Evolutionary conservation across 2,888 invertebrate genomes (phyloP).

Genomic region (Papilio protenor): DNA sequence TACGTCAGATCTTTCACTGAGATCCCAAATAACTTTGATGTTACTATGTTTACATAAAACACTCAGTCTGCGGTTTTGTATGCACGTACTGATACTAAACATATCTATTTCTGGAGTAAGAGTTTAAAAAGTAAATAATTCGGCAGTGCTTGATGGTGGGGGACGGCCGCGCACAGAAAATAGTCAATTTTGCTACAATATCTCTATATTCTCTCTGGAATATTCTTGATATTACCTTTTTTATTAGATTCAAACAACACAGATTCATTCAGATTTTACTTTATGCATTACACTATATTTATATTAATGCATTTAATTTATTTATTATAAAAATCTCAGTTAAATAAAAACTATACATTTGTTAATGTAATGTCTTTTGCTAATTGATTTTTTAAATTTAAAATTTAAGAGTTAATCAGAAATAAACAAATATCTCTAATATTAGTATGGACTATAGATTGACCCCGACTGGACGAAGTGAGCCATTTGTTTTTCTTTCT

Average conservation of each 20-base stretch:
- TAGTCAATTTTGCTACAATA: not conserved
- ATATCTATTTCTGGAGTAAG: constrained; percentile 5
- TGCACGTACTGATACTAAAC: not conserved
- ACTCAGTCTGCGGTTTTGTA: not conserved
- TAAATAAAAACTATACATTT: too few species aligned
- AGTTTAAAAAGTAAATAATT: constrained; percentile 3
- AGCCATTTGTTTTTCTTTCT: not conserved
- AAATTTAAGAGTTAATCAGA: too few species aligned
- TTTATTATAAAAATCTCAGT: too few species aligned
- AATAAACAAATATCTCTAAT: too few species aligned
- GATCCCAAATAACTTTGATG: not conserved
- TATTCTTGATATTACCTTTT: too few species aligned
- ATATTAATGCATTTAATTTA: too few species aligned
- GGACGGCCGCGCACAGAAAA: not conserved
- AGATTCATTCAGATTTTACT: too few species aligned
- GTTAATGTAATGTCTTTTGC: too few species aligned
- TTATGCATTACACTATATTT: too few species aligned
- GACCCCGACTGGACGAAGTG: not conserved
- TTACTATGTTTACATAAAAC: constrained; percentile 8
- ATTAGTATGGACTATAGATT: not conserved
- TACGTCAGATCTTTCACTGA: constrained; percentile 3
- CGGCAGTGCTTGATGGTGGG: not conserved
- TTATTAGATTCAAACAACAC: too few species aligned
- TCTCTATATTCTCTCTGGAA: too few species aligned
- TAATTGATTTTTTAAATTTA: too few species aligned